Evolutionary conservation across 2,113 vertebrate species (phyloP), one percentile per base, ranked within the genome.

Genomic region (Grallaria varia): DNA sequence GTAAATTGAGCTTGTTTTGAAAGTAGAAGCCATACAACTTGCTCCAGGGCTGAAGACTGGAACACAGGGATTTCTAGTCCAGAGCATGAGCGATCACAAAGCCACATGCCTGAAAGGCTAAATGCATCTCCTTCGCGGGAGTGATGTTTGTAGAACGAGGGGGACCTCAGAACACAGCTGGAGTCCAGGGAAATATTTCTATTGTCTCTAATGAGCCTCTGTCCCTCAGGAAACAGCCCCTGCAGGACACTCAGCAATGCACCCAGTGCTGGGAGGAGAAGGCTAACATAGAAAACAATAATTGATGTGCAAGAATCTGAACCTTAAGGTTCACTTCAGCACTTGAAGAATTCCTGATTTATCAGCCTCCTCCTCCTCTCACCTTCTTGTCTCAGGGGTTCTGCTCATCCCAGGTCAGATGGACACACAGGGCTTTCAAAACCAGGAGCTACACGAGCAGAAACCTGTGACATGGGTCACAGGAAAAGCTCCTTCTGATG

Each of bases 1-100:
- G 87, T 91, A 87, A 94, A 90, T 62, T 80, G 90, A 90, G 92
- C 85, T 96, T 94, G 92, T 94, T 96, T 95, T 95, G 85, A 93
- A 96, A 96, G 93, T 30, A 74, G 96, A 80, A 96, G 90, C 85
- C 90, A 78, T 93, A 81, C 79, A 96, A 86, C 68, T 81, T 52
- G 92, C 93, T 97, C 44, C 81, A 86, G 93, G 96, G 90, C 79
- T 81, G 87, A 93, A 80, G 82, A 83, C 85, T 88, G 82, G 79
- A 96, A 91, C 92, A 78, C 18, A 11, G 93, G 88, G 93, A 88
- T 93, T 95, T 93, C 93, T 95, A 88, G 81, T 93, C 83, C 86
- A 82, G 73, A 94, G 80, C 56, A 68, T 4, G n/a, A 95, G 80
- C 21, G 24, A 93, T 86, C 87, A 68, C 83, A 94, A 71, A 89